phyloP scores from a whole-genome alignment of 2,797 vertebrate species.

The Balearica regulorum region DNA sequence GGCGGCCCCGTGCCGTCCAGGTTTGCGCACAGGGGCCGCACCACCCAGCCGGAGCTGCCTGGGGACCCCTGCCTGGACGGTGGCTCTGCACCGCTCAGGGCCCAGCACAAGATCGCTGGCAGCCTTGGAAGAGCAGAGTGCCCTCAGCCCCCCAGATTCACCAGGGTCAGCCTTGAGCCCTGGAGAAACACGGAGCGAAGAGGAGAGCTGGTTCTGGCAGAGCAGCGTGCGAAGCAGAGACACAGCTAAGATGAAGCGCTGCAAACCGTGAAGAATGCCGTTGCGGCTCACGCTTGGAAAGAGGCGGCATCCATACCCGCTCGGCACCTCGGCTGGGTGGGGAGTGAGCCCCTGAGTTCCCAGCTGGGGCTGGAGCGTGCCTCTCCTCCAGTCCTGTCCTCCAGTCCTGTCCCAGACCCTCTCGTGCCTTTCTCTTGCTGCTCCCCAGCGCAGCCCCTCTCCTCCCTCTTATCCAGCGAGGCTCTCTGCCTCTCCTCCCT shows the following conservation, averaged over 20 bases:
- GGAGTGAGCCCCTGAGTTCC: not conserved
- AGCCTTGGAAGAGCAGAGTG: not conserved
- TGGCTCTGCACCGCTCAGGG: not conserved
- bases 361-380: fast-evolving
- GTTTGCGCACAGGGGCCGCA: not conserved
- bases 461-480: not conserved
- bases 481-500: not conserved
- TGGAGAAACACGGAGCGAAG: not conserved
- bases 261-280: not conserved
- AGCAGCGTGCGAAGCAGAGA: fast-evolving
- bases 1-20: fast-evolving
- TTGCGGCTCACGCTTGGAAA: not conserved
- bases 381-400: not conserved
- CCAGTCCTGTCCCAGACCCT: fast-evolving
- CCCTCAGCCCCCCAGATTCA: not conserved
- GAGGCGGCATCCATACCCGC: fast-evolving
- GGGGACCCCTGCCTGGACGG: fast-evolving
- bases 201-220: not conserved
- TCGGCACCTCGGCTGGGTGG: not conserved
- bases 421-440: not conserved
- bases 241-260: not conserved
- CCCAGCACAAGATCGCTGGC: not conserved
- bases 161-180: not conserved
- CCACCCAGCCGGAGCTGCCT: fast-evolving
- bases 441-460: not conserved